A percentile compares a stretch with the other conserved stretches of the same genome.
phyloP scores from a whole-genome alignment of 2,113 vertebrate genomes.

The Phylloscopus trochiloides region DNA sequence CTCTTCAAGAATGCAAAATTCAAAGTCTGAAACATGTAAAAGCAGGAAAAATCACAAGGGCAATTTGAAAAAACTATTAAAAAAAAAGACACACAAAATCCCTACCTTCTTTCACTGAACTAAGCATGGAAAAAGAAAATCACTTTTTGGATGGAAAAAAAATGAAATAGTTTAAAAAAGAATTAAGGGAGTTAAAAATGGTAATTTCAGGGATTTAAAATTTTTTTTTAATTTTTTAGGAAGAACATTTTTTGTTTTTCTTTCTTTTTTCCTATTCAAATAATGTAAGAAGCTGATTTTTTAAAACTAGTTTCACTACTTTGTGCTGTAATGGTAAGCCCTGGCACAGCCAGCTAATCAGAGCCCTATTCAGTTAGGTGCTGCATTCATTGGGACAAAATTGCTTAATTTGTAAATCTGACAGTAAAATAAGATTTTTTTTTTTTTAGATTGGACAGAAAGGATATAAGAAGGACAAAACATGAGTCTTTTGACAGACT shows the following conservation, averaged over 20 bases:
- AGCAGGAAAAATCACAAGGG: not conserved
- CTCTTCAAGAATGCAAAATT: not conserved
- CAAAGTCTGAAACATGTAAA: not conserved
- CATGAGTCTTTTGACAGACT: not conserved
- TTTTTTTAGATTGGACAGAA: not conserved
- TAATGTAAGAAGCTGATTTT: not conserved
- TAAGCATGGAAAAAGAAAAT: not conserved
- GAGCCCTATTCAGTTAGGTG: not conserved
- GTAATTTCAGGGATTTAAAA: not conserved
- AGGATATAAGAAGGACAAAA: not conserved
- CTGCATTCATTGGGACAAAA: not conserved
- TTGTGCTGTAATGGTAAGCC: not conserved
- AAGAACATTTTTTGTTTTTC: not conserved
- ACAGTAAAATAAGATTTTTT: not conserved
- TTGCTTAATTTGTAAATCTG: constrained; percentile 10
- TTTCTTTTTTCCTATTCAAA: not conserved
- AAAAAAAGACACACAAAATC: accelerated
- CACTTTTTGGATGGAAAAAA: not conserved
- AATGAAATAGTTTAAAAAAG: accelerated
- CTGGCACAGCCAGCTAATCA: not conserved
- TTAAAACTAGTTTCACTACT: not conserved
- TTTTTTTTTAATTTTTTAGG: not conserved
- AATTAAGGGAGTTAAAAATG: not conserved
- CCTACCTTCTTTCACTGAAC: not conserved
- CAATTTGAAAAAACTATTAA: not conserved